Conservation (phyloP, 2,113 vertebrate species). For the Pogona vitticeps region DNA sequence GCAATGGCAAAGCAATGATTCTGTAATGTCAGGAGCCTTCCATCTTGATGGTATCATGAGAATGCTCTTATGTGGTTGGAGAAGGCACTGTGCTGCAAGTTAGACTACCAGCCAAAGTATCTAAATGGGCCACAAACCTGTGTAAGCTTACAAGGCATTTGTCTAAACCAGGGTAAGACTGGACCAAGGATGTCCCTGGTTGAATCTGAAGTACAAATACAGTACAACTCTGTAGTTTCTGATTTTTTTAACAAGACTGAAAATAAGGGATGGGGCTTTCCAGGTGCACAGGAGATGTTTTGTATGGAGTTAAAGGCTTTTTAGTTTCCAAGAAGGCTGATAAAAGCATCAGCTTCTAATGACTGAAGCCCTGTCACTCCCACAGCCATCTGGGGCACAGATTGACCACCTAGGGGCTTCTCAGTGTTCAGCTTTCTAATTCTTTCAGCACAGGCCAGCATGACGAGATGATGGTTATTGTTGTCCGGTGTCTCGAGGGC, state of each 20-base stretch:
- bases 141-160: not conserved
- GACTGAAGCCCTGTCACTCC: not conserved
- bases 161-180: not conserved
- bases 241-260: not conserved
- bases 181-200: slow-evolving; percentile 4
- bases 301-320: not conserved
- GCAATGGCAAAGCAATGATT: not conserved
- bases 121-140: not conserved
- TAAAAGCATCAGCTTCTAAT: slow-evolving; percentile 10
- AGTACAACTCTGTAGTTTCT: not conserved
- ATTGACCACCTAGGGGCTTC: not conserved
- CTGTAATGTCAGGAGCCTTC: too few species aligned
- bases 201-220: fast-evolving
- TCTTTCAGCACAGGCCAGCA: not conserved
- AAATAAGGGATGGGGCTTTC: not conserved
- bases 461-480: not conserved
- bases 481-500: not conserved
- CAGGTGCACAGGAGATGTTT: too few species aligned
- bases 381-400: not conserved
- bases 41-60: not conserved
- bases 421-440: not conserved
- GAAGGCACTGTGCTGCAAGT: not conserved
- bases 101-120: not conserved
- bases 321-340: not conserved
- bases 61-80: not conserved